A percentile compares a stretch with the other conserved stretches of the same genome.
Evolutionary conservation across 2,888 invertebrate species (phyloP).

Genomic region (Tenthredo distinguenda): DNA sequence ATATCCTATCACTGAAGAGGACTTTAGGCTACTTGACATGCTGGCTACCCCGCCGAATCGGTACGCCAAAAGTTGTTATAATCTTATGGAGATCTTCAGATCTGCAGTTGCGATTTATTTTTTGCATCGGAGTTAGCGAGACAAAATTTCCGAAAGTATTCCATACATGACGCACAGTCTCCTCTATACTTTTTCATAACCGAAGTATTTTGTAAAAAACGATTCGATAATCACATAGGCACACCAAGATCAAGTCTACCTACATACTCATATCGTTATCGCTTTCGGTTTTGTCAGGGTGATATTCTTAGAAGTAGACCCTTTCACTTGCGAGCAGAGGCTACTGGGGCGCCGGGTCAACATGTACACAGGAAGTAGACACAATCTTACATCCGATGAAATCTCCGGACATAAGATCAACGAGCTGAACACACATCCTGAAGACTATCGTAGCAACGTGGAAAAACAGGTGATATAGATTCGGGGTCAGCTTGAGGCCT

Average conservation of each 20-base stretch:
- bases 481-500: background rate
- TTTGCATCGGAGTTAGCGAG: background rate
- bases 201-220: background rate
- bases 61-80: conserved; percentile 73
- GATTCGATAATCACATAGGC: background rate
- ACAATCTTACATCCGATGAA: conserved; percentile 54
- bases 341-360: conserved; percentile 76
- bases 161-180: background rate
- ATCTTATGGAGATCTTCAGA: background rate
- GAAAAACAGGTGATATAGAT: conserved; percentile 62
- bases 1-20: conserved; percentile 81
- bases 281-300: conserved; percentile 72
- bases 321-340: conserved; percentile 77
- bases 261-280: conserved; percentile 39
- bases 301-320: conserved; percentile 78
- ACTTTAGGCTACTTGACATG: conserved; percentile 82
- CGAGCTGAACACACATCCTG: conserved; percentile 60
- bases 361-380: conserved; percentile 76
- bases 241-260: background rate
- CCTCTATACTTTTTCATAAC: background rate
- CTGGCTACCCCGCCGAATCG: conserved; percentile 84
- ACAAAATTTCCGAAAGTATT: no score
- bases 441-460: conserved; percentile 59
- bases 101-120: background rate
- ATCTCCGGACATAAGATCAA: conserved; percentile 5